These are phyloP conservation scores for Trematocara macrostoma DNA, from an alignment of 2,113 vertebrate species.

Conservation along the genomic window DNA sequence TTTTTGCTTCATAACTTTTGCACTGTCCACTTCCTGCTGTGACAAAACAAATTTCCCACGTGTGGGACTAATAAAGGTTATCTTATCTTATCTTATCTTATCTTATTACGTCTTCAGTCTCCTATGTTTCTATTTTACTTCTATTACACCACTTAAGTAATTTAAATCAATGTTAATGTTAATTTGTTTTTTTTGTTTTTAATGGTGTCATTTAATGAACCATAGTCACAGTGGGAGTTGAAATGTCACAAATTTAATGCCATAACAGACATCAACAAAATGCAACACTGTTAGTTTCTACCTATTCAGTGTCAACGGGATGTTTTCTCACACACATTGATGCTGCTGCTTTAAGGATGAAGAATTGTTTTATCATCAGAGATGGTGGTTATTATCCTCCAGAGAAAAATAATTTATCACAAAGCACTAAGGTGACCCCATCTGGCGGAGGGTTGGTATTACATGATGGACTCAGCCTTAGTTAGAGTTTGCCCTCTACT, in stretches of 20 bases:
- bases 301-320: neutral
- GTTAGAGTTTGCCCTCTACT: neutral
- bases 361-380: neutral
- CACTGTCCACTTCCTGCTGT: no score
- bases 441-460: constrained; percentile 27
- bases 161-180: neutral
- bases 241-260: neutral
- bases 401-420: constrained; percentile 3
- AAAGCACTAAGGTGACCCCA: constrained; percentile 43
- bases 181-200: neutral
- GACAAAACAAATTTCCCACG: no score
- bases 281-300: neutral
- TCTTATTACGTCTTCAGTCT: neutral
- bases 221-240: neutral
- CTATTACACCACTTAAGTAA: neutral
- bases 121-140: neutral
- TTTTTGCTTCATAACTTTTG: no score
- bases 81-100: no score
- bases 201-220: neutral
- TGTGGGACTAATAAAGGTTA: no score
- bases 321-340: neutral
- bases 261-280: neutral
- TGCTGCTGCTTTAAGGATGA: neutral
- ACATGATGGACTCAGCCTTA: neutral
- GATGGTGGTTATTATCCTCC: neutral